A percentile compares a stretch with the other conserved stretches of the same genome.
These are phyloP conservation scores for Agrotis ipsilon DNA, from an alignment of 2,888 invertebrate species.

Conservation along the genomic window DNA sequence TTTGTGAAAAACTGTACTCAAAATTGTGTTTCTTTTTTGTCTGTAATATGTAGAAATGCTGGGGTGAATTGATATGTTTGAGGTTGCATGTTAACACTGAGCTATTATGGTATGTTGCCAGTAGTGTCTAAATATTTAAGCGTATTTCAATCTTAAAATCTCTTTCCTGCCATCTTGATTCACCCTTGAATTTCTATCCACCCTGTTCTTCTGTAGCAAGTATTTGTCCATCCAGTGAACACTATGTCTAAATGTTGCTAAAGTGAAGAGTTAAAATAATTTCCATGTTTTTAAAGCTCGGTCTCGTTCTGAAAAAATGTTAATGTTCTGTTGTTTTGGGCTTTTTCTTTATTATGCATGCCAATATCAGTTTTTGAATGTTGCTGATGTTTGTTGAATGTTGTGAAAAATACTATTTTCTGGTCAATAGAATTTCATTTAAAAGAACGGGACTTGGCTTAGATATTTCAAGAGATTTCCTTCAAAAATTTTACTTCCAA, in stretches of 20 bases:
- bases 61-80: no score
- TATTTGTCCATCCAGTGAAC: background rate
- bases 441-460: background rate
- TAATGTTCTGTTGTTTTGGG: background rate
- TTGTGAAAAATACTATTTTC: background rate
- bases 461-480: no score
- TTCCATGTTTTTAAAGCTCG: background rate
- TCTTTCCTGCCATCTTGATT: no score
- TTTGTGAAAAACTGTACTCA: conserved; percentile 12
- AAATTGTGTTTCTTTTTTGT: conserved; percentile 19
- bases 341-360: background rate
- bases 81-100: no score
- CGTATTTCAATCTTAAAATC: no score
- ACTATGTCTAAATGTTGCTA: conserved; percentile 18
- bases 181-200: no score
- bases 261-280: conserved; percentile 14
- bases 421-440: background rate
- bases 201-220: background rate
- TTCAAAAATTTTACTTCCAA: conserved; percentile 8
- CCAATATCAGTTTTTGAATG: background rate
- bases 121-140: no score
- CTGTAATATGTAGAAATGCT: conserved; percentile 5
- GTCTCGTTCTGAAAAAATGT: conserved; percentile 1
- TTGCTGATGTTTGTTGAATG: no score
- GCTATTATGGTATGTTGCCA: no score